Evolutionary conservation across 2,113 vertebrate genomes (phyloP), one percentile per base, ranked within the genome.

Genomic region (Neomonachus schauinslandi): DNA sequence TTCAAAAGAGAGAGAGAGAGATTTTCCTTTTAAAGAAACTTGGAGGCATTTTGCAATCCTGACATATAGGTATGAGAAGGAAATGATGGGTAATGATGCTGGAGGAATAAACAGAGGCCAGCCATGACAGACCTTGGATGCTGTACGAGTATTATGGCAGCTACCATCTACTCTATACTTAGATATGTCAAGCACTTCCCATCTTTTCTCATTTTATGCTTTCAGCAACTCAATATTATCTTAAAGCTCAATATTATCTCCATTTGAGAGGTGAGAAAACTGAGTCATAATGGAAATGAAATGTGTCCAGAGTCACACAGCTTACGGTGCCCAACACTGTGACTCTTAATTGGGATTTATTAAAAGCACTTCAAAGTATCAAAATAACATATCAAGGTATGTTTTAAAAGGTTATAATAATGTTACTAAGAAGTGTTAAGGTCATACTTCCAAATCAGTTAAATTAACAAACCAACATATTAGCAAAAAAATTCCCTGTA

Each of bases 251-350:
- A 2, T 33, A n/a, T 72, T 97, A 65, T 74, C 46, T 92, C 3
- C 53, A 49, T 91, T 69, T 76, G 12, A 86, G 36, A 89, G 67
- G 42, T 74, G 33, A 92, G 42, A 83, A 92, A 94, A 94, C 33
- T 67, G 67, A 96, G 76, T 18, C 21, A 77, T 4, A 16, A 31
- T 94, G 83, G 83, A 67, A 77, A 90, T 71, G 67, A 87, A 87
- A 46, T 3, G 1, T 79, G 31, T 72, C 18, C 15, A 57, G 3
- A 91, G 7, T 65, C 21, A 57, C 26, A 33, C 2, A 61, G 5
- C 0, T 87, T 81, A 83, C 67, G 14, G 12, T 85, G 39, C 7
- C 9, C 26, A 91, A 67, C 4, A 8, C 11, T 69, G 12, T 59
- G 77, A 53, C 76, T 63, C 5, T 65, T 61, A 42, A 67, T 69